These are phyloP conservation scores for Lordiphosa mommai DNA, from an alignment of 1,140 invertebrate genomes.

Conservation along the genomic window DNA sequence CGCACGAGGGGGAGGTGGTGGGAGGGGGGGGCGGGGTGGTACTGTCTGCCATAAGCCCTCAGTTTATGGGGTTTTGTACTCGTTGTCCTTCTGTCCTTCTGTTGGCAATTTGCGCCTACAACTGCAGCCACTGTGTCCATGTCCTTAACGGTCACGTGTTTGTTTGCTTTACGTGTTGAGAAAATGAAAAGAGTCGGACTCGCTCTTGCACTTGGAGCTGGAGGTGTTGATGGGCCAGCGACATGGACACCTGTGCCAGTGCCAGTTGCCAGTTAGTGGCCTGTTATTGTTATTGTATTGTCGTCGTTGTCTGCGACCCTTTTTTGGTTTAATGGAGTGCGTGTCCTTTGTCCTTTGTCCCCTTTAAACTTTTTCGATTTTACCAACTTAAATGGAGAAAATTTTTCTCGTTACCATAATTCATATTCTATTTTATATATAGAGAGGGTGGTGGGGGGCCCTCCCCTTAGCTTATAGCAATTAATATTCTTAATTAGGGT, in stretches of 20 bases:
- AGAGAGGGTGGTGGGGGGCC: slow-evolving; percentile 2
- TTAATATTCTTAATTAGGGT: slow-evolving; percentile 79
- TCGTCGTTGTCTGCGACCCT: slow-evolving; percentile 47
- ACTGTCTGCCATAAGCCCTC: slow-evolving; percentile 68
- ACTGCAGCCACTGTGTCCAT: slow-evolving; percentile 46
- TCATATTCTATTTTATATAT: slow-evolving; percentile 62
- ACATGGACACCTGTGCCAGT: slow-evolving; percentile 65
- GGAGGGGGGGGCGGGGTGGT: slow-evolving; percentile 5
- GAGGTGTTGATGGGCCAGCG: slow-evolving; percentile 68
- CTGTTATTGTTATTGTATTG: slow-evolving; percentile 59
- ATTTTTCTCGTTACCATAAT: slow-evolving; percentile 65
- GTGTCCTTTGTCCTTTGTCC: slow-evolving; percentile 41
- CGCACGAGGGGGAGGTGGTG: slow-evolving; percentile 31
- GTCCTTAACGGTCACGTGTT: slow-evolving; percentile 76
- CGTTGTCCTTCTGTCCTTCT: slow-evolving; percentile 55
- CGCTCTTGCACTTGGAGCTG: slow-evolving; percentile 13
- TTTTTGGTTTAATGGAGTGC: slow-evolving; percentile 59
- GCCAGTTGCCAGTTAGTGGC: slow-evolving; percentile 61
- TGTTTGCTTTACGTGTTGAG: slow-evolving; percentile 75
- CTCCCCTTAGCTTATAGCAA: slow-evolving; percentile 31
- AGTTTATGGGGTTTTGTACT: slow-evolving; percentile 55
- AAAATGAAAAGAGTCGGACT: slow-evolving; percentile 66
- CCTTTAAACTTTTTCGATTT: slow-evolving; percentile 73
- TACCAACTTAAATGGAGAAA: slow-evolving; percentile 66
- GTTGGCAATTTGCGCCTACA: slow-evolving; percentile 76